Base-by-base conservation (phyloP, 1,140 invertebrate species). In the Propsilocerus akamusi region DNA sequence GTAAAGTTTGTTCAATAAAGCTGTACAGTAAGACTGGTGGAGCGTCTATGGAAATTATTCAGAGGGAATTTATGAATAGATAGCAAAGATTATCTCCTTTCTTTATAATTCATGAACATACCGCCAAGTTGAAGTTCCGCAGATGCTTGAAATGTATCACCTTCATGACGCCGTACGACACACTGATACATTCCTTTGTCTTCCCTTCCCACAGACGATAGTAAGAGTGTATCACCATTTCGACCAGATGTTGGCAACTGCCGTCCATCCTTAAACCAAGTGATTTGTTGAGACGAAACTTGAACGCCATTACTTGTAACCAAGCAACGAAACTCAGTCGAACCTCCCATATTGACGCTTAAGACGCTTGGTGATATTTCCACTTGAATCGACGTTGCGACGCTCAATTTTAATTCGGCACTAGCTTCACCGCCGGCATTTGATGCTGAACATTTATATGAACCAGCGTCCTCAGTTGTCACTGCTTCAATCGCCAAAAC, bases 141-240 rank as follows among this genome's bases (percentile, higher is more conserved):
- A 0, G 83, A 74, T 11, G 81, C 85, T 62, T 90, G 86, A 14
- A 81, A 81, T 2, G 79, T 83, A 55, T 87, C 83, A 7, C 79
- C 75, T 54, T 85, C 81, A 20, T 80, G 74, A 50, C 79, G 65
- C 49, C 76, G 71, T 1, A 85, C 83, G 53, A 90, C 73, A 60
- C 85, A 88, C 58, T 87, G 83, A 65, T 89, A 90, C 81, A 90
- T 89, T 52, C 86, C 86, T 54, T 81, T 69, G 64, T 85, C 82
- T 56, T 84, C 80, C 55, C 81, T 67, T 56, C 77, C 75, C 50
- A 86, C 83, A 52, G 80, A 71, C 51, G 75, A 73, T 37, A 81
- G 69, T 26, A 75, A 68, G 23, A 87, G 58, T 28, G 75, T 72
- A 56, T 83, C 79, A 54, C 76, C 72, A 11, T 68, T 67, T 55